These are phyloP conservation scores for Sebastes diaconus DNA, from an alignment of 2,797 vertebrate species.

Conservation along the genomic window DNA sequence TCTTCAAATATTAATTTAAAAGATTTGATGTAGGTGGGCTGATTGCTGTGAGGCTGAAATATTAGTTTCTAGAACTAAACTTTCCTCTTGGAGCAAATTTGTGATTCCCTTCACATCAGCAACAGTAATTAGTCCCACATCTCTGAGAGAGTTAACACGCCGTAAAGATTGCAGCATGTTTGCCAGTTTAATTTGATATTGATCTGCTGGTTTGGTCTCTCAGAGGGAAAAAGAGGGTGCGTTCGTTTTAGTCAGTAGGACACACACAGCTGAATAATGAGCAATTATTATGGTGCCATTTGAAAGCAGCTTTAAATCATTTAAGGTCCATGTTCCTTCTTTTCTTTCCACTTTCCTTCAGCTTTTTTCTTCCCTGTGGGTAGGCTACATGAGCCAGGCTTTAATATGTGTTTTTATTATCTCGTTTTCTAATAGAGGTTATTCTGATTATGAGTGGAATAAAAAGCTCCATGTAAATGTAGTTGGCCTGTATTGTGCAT, in stretches of 20 bases:
- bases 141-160: background rate
- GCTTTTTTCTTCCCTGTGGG: background rate
- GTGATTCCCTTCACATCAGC: background rate
- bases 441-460: background rate
- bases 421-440: background rate
- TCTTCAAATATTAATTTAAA: background rate
- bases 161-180: background rate
- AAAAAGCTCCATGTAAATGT: background rate
- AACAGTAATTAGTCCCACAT: background rate
- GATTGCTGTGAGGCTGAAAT: background rate
- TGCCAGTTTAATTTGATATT: slow-evolving; percentile 24
- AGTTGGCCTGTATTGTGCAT: background rate
- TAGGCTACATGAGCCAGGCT: background rate
- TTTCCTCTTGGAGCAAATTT: background rate
- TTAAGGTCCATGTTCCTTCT: background rate
- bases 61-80: background rate
- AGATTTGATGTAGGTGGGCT: background rate
- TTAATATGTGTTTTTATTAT: background rate
- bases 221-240: background rate
- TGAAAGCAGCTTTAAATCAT: background rate
- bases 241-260: slow-evolving; percentile 2
- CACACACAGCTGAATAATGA: slow-evolving; percentile 6
- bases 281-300: background rate
- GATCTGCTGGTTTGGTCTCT: background rate
- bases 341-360: background rate